Evolutionary conservation across 2,888 invertebrate genomes (phyloP).

Genomic region (Sisyra nigra): DNA sequence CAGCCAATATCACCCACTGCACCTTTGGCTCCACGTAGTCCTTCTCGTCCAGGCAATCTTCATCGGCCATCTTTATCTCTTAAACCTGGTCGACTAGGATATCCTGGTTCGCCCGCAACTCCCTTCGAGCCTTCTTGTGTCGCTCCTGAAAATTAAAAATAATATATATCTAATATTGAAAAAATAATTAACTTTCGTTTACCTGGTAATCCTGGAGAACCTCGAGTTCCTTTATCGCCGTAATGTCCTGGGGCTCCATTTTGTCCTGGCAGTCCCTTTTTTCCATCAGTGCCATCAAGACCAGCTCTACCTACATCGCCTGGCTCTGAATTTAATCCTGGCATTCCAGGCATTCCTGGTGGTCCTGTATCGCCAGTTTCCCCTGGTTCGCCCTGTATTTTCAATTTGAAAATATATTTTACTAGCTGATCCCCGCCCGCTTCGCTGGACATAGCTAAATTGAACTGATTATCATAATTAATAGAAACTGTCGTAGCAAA

Average conservation of each 20-base stretch:
- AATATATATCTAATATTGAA: too few relatives aligned
- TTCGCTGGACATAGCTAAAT: too few relatives aligned
- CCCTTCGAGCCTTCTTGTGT: constrained; percentile 29
- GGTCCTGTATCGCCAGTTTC: constrained; percentile 35
- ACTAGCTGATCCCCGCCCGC: too few relatives aligned
- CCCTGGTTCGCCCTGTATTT: constrained; percentile 25
- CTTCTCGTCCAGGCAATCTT: constrained; percentile 15
- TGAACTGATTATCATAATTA: too few relatives aligned
- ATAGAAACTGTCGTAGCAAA: too few relatives aligned
- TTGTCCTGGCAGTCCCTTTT: constrained; percentile 48
- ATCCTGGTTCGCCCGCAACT: constrained; percentile 40
- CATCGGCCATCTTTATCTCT: constrained; percentile 24
- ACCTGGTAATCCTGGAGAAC: constrained; percentile 38
- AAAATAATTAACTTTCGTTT: too few relatives aligned
- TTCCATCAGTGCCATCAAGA: constrained; percentile 49
- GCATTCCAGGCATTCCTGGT: constrained; percentile 37
- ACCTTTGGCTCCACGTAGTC: constrained; percentile 30
- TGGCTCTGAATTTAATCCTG: constrained; percentile 40
- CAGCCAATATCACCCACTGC: constrained; percentile 41
- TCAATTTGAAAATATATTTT: too few relatives aligned
- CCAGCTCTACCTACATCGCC: constrained; percentile 53
- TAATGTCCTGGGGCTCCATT: constrained; percentile 72
- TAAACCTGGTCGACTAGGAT: constrained; percentile 28
- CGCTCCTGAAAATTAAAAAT: too few relatives aligned
- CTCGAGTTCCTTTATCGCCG: constrained; percentile 49